A percentile compares a stretch with the other conserved stretches of the same genome.
Conservation (phyloP, 2,113 vertebrate genomes). For the Corydoras sp. region DNA sequence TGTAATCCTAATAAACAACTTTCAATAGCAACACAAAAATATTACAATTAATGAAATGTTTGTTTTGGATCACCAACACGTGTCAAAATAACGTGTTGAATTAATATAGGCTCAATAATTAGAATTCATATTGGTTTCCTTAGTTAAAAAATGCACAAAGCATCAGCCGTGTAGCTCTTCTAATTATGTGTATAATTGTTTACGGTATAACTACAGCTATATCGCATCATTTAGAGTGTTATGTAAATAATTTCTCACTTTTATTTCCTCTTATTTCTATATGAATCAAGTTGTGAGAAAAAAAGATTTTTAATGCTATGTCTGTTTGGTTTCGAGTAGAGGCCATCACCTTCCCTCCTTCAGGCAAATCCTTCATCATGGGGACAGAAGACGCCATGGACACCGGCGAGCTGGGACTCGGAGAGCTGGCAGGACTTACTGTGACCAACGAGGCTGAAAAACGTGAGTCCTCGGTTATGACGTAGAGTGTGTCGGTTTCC, state of each 20-base stretch:
- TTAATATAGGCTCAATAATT: no score
- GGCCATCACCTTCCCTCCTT: slow-evolving; percentile 89
- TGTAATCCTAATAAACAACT: background rate
- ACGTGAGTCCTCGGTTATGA: slow-evolving; percentile 85
- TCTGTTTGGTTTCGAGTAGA: slow-evolving; percentile 73
- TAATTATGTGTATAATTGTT: no score
- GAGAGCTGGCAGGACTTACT: slow-evolving; percentile 92
- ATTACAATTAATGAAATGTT: background rate
- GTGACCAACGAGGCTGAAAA: slow-evolving; percentile 97
- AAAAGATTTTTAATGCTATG: background rate
- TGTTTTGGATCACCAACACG: background rate
- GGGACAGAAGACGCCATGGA: slow-evolving; percentile 88
- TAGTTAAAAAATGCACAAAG: no score
- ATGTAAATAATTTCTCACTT: no score
- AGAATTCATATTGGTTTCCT: no score
- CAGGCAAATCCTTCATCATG: slow-evolving; percentile 96
- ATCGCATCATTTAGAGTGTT: no score
- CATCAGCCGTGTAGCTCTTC: no score
- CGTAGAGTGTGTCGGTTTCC: no score
- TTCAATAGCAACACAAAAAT: background rate
- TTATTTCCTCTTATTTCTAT: no score
- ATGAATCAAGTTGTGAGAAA: background rate
- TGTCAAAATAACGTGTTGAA: no score
- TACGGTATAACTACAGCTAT: no score
- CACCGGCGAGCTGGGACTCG: slow-evolving; percentile 83